These are phyloP conservation scores for Hylyphantes graminicola DNA, from an alignment of 1,140 invertebrate species.

Conservation along the genomic window DNA sequence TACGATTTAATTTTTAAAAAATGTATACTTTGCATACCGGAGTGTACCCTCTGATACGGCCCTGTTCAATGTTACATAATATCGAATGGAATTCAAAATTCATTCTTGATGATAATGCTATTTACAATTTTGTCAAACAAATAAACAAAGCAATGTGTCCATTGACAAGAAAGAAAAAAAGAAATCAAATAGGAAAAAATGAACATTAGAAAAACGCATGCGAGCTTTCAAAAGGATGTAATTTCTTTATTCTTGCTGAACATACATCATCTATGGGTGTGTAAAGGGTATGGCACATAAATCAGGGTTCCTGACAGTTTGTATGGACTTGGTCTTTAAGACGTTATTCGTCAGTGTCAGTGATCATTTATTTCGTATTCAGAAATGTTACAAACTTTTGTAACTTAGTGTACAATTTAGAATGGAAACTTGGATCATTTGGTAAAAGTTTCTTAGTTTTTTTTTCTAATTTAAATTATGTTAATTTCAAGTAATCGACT, in stretches of 20 bases:
- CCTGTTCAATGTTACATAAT: no score
- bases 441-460: no score
- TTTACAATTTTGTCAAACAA: background rate
- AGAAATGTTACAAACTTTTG: no score
- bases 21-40: no score
- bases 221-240: slow-evolving; percentile 46
- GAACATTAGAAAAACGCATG: slow-evolving; percentile 41
- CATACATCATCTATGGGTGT: slow-evolving; percentile 48
- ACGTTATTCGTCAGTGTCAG: background rate
- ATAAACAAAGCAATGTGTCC: background rate
- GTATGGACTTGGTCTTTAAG: slow-evolving; percentile 19
- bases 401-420: no score
- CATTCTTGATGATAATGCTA: no score
- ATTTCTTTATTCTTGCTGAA: slow-evolving; percentile 53
- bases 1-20: no score
- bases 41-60: no score
- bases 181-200: slow-evolving; percentile 9
- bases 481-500: no score
- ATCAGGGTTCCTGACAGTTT: slow-evolving; percentile 43
- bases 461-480: no score
- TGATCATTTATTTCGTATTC: slow-evolving; percentile 32
- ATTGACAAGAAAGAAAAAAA: background rate
- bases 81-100: no score
- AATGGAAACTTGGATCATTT: no score
- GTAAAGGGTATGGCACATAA: slow-evolving; percentile 40